Evolutionary conservation across 2,797 vertebrate species (phyloP).

Genomic region (Echeneis naucrates): DNA sequence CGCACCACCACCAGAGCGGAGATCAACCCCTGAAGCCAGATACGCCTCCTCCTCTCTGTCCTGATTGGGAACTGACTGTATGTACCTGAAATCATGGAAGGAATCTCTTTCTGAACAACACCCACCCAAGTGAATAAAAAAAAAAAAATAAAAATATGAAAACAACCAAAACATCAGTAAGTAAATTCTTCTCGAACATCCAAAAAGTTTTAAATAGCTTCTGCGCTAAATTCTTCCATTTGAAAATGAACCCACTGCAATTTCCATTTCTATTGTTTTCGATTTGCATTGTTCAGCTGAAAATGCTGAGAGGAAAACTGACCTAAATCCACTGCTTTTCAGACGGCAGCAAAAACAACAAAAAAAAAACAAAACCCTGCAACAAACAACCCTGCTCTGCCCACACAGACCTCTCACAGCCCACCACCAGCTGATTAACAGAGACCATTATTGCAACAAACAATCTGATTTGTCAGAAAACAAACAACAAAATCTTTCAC

Average conservation of each 20-base stretch:
- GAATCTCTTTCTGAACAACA: slow-evolving; percentile 40
- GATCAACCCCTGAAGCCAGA: slow-evolving; percentile 27
- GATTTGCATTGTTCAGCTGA: slow-evolving; percentile 43
- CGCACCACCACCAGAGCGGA: slow-evolving; percentile 14
- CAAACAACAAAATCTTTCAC: slow-evolving; percentile 12
- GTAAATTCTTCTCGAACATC: slow-evolving; percentile 2
- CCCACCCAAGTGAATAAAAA: slow-evolving; percentile 19
- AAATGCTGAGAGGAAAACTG: slow-evolving; percentile 36
- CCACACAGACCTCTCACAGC: slow-evolving; percentile 3
- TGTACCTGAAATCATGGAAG: slow-evolving; percentile 67
- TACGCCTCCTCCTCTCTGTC: background rate
- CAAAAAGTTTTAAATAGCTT: background rate
- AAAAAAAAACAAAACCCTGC: too few relatives aligned
- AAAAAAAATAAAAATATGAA: background rate
- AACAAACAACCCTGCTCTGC: slow-evolving; percentile 31
- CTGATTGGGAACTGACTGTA: slow-evolving; percentile 47
- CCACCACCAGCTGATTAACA: slow-evolving; percentile 19
- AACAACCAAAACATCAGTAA: slow-evolving; percentile 18
- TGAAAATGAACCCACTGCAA: slow-evolving; percentile 6
- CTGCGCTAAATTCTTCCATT: slow-evolving; percentile 13
- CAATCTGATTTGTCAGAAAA: slow-evolving; percentile 71
- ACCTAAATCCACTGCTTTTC: slow-evolving; percentile 20
- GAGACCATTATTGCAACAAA: slow-evolving; percentile 71
- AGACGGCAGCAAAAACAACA: background rate
- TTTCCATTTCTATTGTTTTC: slow-evolving; percentile 35